These are phyloP conservation scores for Diploscapter pachys DNA, from an alignment of 1,140 invertebrate genomes.

Conservation along the genomic window DNA sequence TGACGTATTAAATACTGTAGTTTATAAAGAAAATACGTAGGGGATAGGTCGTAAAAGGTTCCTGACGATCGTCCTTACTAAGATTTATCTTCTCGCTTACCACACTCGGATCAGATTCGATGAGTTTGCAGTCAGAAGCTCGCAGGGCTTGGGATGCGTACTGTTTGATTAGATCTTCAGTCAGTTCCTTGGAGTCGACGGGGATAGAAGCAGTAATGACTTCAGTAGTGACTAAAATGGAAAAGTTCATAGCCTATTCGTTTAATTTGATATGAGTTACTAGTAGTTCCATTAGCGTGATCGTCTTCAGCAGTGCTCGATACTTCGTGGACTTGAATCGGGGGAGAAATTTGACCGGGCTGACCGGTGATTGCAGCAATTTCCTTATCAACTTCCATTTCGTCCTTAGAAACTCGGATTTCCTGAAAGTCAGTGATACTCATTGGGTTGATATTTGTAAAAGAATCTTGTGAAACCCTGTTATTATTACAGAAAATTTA, in stretches of 20 bases:
- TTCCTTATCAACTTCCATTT: slow-evolving; percentile 23
- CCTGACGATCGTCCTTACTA: no score
- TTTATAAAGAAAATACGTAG: no score
- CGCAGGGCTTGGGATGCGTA: slow-evolving; percentile 12
- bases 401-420: background rate
- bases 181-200: slow-evolving; percentile 17
- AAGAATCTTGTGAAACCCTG: no score
- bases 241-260: background rate
- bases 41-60: no score
- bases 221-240: slow-evolving; percentile 25
- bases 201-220: slow-evolving; percentile 1
- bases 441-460: no score
- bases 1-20: no score
- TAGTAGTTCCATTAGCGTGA: no score
- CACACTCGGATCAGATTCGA: slow-evolving; percentile 24
- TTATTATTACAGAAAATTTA: no score
- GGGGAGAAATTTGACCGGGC: slow-evolving; percentile 18
- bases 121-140: slow-evolving; percentile 2
- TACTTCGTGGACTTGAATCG: slow-evolving; percentile 34
- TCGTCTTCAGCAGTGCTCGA: background rate
- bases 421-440: no score
- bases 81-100: background rate
- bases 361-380: slow-evolving; percentile 8
- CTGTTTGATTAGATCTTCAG: slow-evolving; percentile 13
- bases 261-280: background rate